Percentiles rank a stretch among this genome's conserved stretches.
phyloP scores from a whole-genome alignment of 2,888 invertebrate species.

The Rhamphomyia laevipes region DNA sequence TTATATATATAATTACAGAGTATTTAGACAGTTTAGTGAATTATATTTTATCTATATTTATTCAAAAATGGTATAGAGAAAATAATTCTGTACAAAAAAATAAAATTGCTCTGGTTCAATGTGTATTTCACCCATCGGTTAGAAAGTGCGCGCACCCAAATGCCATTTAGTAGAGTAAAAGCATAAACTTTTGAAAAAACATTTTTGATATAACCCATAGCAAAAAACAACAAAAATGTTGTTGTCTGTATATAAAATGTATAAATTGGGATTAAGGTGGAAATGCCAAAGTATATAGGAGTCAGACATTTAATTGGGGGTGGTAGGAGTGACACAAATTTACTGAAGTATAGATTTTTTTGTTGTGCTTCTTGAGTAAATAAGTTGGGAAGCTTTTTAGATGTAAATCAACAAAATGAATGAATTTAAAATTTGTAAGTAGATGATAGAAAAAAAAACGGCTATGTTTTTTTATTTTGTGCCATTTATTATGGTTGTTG shows the following conservation, averaged over 20 bases:
- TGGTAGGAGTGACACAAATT: neutral
- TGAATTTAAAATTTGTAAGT: too few relatives aligned
- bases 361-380: too few relatives aligned
- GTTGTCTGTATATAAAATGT: conserved; percentile 8
- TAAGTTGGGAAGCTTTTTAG: too few relatives aligned
- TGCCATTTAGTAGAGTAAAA: conserved; percentile 15
- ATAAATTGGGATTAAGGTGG: conserved; percentile 17
- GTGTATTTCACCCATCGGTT: conserved; percentile 8
- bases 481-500: too few relatives aligned
- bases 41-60: too few relatives aligned
- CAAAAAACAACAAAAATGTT: conserved; percentile 16
- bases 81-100: conserved; percentile 10
- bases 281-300: conserved; percentile 12
- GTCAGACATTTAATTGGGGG: neutral
- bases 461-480: too few relatives aligned
- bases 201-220: conserved; percentile 15
- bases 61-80: neutral
- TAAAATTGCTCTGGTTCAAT: conserved; percentile 1
- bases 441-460: too few relatives aligned
- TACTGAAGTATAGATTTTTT: too few relatives aligned
- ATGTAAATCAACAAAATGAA: too few relatives aligned
- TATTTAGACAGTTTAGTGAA: too few relatives aligned
- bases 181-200: too few relatives aligned
- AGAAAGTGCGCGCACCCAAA: conserved; percentile 18
- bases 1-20: too few relatives aligned